Base-by-base conservation (phyloP, 2,113 vertebrate species). In the Tetrax tetrax region DNA sequence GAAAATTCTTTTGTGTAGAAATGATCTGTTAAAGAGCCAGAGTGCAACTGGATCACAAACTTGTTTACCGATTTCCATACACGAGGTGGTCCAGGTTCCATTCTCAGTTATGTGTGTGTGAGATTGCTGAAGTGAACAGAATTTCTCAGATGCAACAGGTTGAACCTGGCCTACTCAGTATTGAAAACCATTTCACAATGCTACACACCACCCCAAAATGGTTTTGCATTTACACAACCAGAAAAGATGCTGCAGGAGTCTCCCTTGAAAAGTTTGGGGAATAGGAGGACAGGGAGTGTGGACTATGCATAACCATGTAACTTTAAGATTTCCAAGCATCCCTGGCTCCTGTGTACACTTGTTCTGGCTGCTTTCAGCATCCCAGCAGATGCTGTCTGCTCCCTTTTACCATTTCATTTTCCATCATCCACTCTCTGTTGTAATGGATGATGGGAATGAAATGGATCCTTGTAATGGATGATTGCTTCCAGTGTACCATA, bases 41-140 rank as follows among this genome's bases (percentile, higher is more conserved):
- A 94, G 16, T 56, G 61, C 83, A 78, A 29, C 0, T 59, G 51
- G 87, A 85, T 90, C 51, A 74, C 75, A 82, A 75, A 63, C 37
- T 48, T 2, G 4, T 61, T 85, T 63, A 63, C 66, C 3, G 14
- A 88, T 82, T 53, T 70, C 51, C 27, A 25, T 43, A 48, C 17
- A 33, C 0, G 1, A 69, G 33, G 19, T 2, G 4, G 28, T 28
- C 38, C 19, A 47, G 48, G 19, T 61, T 85, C 41, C 41, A 57
- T 47, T 61, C 75, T 50, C 78, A 37, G 41, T 66, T 29, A 28
- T 17, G 2, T 21, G 47, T 65, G 60, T 28, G 29, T 17, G 65
- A 92, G 48, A 33, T 90, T 5, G 3, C 47, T 81, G 78, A 82
- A 69, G 65, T 41, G 68, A 81, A 48, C 41, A 77, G 77, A 74